These are phyloP conservation scores for Macrosoma leucophasiata DNA, from an alignment of 2,888 invertebrate species.

Conservation along the genomic window DNA sequence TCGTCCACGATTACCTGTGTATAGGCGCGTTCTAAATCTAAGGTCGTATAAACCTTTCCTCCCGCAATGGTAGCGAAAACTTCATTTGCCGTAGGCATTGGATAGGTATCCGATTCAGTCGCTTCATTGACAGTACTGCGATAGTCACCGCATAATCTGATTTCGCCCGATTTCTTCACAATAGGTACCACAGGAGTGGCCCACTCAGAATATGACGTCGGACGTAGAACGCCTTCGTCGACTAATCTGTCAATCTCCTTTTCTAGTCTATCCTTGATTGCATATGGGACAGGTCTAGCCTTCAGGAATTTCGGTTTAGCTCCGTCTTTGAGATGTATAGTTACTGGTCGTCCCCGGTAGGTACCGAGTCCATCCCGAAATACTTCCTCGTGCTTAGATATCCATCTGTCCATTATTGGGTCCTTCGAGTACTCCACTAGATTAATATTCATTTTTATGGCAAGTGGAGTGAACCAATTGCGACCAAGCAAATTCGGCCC, in stretches of 20 bases:
- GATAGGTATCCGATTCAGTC: conserved; percentile 25
- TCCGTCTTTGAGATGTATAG: conserved; percentile 25
- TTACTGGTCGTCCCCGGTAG: conserved; percentile 22
- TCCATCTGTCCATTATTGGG: not conserved
- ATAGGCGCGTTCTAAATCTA: conserved; percentile 25
- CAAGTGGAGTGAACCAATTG: conserved; percentile 16
- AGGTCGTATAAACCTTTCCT: conserved; percentile 19
- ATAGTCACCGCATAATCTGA: conserved; percentile 25
- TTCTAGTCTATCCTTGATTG: conserved; percentile 23
- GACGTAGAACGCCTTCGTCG: conserved; percentile 10
- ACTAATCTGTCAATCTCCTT: conserved; percentile 19
- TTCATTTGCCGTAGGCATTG: conserved; percentile 23
- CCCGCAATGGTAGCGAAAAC: conserved; percentile 24
- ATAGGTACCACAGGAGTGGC: conserved; percentile 31
- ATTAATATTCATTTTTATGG: conserved; percentile 15
- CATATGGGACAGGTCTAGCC: conserved; percentile 24
- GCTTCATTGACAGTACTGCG: conserved; percentile 24
- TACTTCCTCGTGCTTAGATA: conserved; percentile 16
- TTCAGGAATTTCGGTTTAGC: conserved; percentile 28
- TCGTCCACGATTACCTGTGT: conserved; percentile 23
- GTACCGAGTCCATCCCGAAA: conserved; percentile 25
- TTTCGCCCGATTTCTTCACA: conserved; percentile 22
- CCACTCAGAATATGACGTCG: conserved; percentile 23
- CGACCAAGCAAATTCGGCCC: conserved; percentile 21
- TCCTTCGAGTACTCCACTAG: not conserved